Base-by-base conservation (phyloP, 2,797 vertebrate genomes). In the Bradypus variegatus region DNA sequence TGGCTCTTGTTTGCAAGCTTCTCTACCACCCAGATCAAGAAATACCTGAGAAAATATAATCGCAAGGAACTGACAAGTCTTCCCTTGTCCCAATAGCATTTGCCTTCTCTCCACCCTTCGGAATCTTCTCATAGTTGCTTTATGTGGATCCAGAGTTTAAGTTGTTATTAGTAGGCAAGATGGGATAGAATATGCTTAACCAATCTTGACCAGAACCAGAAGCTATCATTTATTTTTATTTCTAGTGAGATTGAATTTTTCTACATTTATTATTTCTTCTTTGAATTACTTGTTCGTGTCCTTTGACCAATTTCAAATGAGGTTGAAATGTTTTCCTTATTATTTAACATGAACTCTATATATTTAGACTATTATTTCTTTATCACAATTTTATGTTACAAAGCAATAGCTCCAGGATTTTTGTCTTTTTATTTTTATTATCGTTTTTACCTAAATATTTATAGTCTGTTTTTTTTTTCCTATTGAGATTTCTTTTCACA, bases 311-410 rank as follows among this genome's bases (percentile, higher is more conserved):
- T 41, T 75, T 93, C 64, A 95, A 53, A 13, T 90, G 50, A 76
- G 48, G 81, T 36, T 65, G 89, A 84, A 90, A 75, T 90, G 45
- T 38, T 94, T 87, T 29, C 31, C 16, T 87, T 79, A 70, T 88
- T 86, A 86, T 86, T 90, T 94, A 72, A 75, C 70, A 73, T 62
- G 65, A 87, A 50, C 1, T 58, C 8, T 72, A 38, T 58, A 45
- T 82, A 31, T 78, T 50, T 85, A 19, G 81, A 88, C 18, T 38
- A 38, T 58, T 75, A 33, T 15, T 55, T 81, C 31, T n/a, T 88
- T 87, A 75, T 78, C 62, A 38, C 89, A 45, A 45, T 69, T 92
- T 65, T 87, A 82, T 89, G 70, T 70, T 91, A 6, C 79, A 53
- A 84, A 79, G 45, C 45, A 86, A 75, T 60, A 87, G 89, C n/a